Evolutionary conservation across 2,113 vertebrate genomes (phyloP).

Genomic region (Percopsis transmontana): DNA sequence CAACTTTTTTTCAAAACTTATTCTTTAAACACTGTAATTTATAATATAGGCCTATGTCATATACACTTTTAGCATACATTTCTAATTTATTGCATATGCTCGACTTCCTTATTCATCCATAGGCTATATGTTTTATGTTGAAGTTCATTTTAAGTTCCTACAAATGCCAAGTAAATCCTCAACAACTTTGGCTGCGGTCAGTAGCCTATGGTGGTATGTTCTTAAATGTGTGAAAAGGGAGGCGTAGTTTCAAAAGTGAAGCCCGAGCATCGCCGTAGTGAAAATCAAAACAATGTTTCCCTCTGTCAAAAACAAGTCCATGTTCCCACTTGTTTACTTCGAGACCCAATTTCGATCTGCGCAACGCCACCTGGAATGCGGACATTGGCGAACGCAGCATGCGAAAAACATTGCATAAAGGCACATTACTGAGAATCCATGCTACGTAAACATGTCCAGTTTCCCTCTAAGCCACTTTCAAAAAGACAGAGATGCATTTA

Average conservation of each 20-base stretch:
- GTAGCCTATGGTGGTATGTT: too few species aligned
- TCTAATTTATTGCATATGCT: too few species aligned
- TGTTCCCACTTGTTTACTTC: conserved; percentile 62
- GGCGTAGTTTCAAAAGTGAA: conserved; percentile 21
- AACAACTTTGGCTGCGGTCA: too few species aligned
- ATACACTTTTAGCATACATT: too few species aligned
- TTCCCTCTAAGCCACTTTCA: conserved; percentile 12
- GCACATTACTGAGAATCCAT: conserved; percentile 22
- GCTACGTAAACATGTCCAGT: conserved; percentile 6
- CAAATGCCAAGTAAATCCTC: neutral
- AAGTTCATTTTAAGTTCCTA: too few species aligned
- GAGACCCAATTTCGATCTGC: conserved; percentile 71
- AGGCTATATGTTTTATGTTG: too few species aligned
- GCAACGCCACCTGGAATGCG: conserved; percentile 76
- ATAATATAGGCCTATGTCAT: too few species aligned
- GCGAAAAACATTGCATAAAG: conserved; percentile 17
- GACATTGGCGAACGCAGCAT: conserved; percentile 52
- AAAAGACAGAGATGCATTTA: conserved; percentile 13
- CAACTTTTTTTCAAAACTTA: too few species aligned
- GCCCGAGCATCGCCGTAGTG: neutral
- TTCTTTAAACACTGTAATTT: too few species aligned
- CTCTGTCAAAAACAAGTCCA: conserved; percentile 27
- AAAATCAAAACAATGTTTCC: conserved; percentile 12
- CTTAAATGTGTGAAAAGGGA: neutral
- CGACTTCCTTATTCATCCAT: too few species aligned